Conservation (phyloP, 2,113 vertebrate species). For the Apus apus region DNA sequence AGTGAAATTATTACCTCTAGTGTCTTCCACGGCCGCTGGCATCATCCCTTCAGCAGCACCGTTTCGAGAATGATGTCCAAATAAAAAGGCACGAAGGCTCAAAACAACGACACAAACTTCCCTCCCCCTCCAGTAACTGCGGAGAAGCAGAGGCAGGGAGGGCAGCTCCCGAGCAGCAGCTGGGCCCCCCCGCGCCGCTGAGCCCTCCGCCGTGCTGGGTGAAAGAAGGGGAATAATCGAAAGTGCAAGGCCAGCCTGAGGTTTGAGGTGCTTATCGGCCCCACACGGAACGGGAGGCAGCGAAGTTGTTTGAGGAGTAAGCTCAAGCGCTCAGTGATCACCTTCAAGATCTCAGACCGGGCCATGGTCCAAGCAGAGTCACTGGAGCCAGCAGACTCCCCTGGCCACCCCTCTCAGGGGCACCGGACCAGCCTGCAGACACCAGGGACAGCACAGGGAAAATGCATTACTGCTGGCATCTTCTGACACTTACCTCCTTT, state of each 20-base stretch:
- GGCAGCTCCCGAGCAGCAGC: not conserved
- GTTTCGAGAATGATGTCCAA: not conserved
- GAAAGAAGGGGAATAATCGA: not conserved
- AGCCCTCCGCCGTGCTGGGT: not conserved
- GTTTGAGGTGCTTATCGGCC: not conserved
- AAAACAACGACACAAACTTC: not conserved
- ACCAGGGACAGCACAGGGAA: fast-evolving
- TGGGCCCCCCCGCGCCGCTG: not conserved
- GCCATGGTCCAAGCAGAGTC: not conserved
- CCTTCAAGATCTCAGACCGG: not conserved
- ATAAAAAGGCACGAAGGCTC: not conserved
- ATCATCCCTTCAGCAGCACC: not conserved
- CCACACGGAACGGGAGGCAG: not conserved
- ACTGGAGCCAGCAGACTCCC: fast-evolving
- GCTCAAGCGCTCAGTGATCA: not conserved
- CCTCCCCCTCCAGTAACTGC: fast-evolving
- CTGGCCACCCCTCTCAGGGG: fast-evolving
- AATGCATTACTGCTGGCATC: not conserved
- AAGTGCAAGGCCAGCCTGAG: not conserved
- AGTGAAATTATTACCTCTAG: not conserved
- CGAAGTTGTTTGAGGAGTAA: not conserved
- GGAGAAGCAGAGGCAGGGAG: not conserved
- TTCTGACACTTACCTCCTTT: not conserved
- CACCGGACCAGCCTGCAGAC: not conserved
- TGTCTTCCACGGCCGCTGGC: not conserved